These are phyloP conservation scores for Carterocephalus palaemon DNA, from an alignment of 2,888 invertebrate genomes.

Conservation along the genomic window DNA sequence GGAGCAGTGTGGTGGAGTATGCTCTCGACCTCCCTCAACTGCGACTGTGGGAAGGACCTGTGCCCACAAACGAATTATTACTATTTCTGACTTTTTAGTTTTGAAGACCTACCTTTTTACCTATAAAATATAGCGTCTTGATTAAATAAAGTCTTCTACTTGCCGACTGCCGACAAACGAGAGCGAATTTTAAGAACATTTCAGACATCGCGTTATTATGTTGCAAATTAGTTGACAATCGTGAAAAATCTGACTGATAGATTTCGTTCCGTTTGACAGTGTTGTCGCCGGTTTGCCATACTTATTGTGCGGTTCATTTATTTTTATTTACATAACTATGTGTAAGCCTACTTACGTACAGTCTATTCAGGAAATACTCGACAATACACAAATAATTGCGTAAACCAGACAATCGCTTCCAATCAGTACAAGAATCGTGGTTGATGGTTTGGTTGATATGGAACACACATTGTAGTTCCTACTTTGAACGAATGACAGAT, in stretches of 20 bases:
- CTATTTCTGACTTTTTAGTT: neutral
- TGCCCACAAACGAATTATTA: neutral
- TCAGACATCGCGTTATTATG: constrained; percentile 42
- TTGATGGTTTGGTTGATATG: no score
- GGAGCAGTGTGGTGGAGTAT: no score
- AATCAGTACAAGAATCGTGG: no score
- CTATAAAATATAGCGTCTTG: constrained; percentile 3
- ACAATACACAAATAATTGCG: no score
- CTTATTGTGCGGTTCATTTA: constrained; percentile 44
- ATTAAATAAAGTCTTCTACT: constrained; percentile 2
- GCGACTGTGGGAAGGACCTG: no score
- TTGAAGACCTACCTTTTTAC: neutral
- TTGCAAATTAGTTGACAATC: constrained; percentile 65
- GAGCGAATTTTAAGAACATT: constrained; percentile 12
- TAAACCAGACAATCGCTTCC: no score
- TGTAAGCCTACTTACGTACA: constrained; percentile 40
- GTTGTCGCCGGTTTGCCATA: constrained; percentile 40
- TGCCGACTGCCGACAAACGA: constrained; percentile 6
- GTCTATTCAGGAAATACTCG: no score
- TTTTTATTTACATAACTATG: no score
- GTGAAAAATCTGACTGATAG: constrained; percentile 64
- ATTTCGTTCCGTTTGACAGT: constrained; percentile 60
- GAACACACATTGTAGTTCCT: no score
- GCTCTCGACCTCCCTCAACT: no score
- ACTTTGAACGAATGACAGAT: no score